These are phyloP conservation scores for Microvelia longipes DNA, from an alignment of 1,140 invertebrate genomes.

Conservation along the genomic window DNA sequence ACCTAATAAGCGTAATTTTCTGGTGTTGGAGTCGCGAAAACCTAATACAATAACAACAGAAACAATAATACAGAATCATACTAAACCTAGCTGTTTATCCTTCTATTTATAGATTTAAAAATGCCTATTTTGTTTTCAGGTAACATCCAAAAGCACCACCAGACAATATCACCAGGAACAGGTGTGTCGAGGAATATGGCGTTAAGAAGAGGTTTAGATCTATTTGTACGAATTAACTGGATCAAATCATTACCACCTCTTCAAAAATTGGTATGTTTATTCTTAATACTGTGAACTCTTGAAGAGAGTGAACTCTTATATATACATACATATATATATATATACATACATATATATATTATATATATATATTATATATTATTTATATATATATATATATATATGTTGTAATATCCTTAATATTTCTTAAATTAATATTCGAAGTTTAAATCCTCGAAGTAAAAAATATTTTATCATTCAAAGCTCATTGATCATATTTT, in stretches of 20 bases:
- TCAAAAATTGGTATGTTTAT: conserved; percentile 13
- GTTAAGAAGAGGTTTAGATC: conserved; percentile 36
- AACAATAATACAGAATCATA: too few species aligned
- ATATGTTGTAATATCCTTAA: too few species aligned
- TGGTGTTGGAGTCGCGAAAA: too few species aligned
- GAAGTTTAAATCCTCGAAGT: background rate
- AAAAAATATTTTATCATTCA: background rate
- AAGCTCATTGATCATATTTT: too few species aligned
- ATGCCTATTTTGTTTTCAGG: too few species aligned
- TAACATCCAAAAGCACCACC: conserved; percentile 6
- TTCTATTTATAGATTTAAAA: too few species aligned
- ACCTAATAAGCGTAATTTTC: too few species aligned
- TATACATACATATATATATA: background rate
- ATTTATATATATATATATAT: too few species aligned
- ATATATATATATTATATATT: background rate
- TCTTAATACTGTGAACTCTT: too few species aligned
- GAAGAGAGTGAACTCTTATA: too few species aligned
- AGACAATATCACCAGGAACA: background rate
- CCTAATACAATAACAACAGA: too few species aligned
- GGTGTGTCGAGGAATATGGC: conserved; percentile 28
- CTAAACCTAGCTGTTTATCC: too few species aligned
- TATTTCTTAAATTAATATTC: background rate
- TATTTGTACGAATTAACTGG: conserved; percentile 50
- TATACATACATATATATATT: background rate
- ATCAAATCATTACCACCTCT: conserved; percentile 44